Evolutionary conservation across 2,797 vertebrate genomes (phyloP), one percentile per base, ranked within the genome.

Genomic region (Clarias platycephalus): DNA sequence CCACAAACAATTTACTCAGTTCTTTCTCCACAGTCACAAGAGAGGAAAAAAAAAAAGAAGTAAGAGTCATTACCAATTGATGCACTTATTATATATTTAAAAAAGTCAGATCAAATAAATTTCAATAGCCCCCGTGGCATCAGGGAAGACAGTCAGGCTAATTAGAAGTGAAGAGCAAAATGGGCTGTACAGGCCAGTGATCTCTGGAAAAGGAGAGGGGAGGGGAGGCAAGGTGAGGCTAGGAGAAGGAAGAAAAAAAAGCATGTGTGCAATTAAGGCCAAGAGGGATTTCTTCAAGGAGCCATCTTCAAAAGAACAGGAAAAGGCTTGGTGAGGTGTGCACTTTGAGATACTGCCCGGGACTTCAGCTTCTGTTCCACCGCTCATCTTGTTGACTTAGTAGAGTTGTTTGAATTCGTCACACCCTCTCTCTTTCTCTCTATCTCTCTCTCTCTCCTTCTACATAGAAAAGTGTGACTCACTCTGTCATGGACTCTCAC

Each of bases 301-400:
- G 89, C 84, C 64, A 72, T 88, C 91, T 88, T 91, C 87, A 88
- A 91, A 92, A 85, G 85, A 63, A 57, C 76, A 53, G 67, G 77
- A 80, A 89, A 89, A 70, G 31, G 85, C 85, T 89, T 71, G 80
- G 82, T 80, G 76, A 87, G 87, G 87, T 81, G 90, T 89, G 90
- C 78, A 74, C 76, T 82, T 77, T 75, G 24, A 88, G 90, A 92
- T 90, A 91, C 87, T 87, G 71, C 62, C 85, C 87, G 31, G 79
- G 86, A 84, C 88, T 87, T 90, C 84, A 85, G 88, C 84, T 85
- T 81, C 83, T 67, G 82, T 87, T 85, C 82, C 85, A 88, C 84
- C 81, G 87, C 87, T 88, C 86, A 34, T 84, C 84, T 88, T 91
- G 88, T 90, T 91, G 91, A 93, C 90, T 91, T 86, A 88, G 91